Percentiles rank a stretch among this genome's conserved stretches.
Conservation (phyloP, 2,797 vertebrate genomes). For the Neostethus bicornis region DNA sequence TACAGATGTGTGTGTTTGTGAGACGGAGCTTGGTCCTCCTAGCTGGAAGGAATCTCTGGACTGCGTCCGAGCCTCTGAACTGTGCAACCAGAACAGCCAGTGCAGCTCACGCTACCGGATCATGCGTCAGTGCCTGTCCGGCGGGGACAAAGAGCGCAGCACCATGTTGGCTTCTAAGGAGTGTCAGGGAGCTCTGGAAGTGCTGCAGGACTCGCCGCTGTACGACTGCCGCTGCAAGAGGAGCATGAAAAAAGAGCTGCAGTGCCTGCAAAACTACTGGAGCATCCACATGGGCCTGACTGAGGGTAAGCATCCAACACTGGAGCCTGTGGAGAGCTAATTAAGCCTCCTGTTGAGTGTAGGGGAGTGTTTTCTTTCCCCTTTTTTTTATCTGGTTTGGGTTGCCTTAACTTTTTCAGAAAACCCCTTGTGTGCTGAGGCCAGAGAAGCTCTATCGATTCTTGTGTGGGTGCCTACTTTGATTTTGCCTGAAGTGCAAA, state of each 20-base stretch:
- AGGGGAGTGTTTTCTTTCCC: constrained; percentile 1
- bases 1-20: constrained; percentile 81
- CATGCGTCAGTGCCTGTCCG: constrained; percentile 93
- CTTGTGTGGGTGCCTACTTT: constrained; percentile 3
- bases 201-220: constrained; percentile 90
- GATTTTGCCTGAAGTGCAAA: constrained; percentile 5
- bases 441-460: constrained; percentile 5
- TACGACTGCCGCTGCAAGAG: constrained; percentile 92
- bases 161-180: constrained; percentile 92
- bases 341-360: constrained; percentile 20
- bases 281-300: constrained; percentile 91
- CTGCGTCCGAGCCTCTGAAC: constrained; percentile 91
- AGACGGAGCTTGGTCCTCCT: constrained; percentile 73
- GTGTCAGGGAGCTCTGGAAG: constrained; percentile 91
- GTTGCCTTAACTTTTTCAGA: not conserved
- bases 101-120: constrained; percentile 94
- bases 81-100: constrained; percentile 88
- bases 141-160: constrained; percentile 85
- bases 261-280: constrained; percentile 97
- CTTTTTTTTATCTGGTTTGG: not conserved
- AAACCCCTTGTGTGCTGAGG: constrained; percentile 1
- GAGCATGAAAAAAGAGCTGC: constrained; percentile 94
- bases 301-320: constrained; percentile 79
- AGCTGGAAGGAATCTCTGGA: constrained; percentile 88
- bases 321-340: constrained; percentile 5